Conservation (phyloP, 2,797 vertebrate species). For the Epinephelus awoara region DNA sequence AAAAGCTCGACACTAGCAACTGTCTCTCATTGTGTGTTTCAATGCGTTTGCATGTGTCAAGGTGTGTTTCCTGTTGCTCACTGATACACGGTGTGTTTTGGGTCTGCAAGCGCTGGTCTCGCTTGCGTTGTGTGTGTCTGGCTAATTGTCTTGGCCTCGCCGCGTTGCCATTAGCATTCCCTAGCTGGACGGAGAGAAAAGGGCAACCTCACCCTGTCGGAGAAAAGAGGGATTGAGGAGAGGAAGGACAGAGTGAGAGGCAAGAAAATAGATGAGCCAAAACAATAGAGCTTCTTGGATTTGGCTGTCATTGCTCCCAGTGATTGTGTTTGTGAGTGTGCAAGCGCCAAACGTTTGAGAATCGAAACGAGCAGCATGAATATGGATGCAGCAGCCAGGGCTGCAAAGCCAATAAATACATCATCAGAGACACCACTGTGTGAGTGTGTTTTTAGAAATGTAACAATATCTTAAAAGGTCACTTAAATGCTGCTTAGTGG, state of each 20-base stretch:
- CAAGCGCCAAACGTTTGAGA: conserved; percentile 1
- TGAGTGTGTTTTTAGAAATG: conserved; percentile 7
- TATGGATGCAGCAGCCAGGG: conserved; percentile 27
- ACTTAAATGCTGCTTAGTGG: neutral
- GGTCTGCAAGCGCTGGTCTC: neutral
- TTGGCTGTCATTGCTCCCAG: conserved; percentile 27
- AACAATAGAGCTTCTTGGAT: conserved; percentile 57
- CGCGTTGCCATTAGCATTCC: conserved; percentile 48
- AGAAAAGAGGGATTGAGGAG: conserved; percentile 47
- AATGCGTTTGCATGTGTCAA: neutral
- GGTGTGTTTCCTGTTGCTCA: conserved; percentile 21
- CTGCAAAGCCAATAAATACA: conserved; percentile 11
- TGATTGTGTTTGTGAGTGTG: conserved; percentile 27
- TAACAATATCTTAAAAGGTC: conserved; percentile 36
- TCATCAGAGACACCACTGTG: conserved; percentile 13
- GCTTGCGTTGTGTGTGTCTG: neutral
- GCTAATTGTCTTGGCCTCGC: conserved; percentile 52
- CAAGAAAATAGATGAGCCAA: conserved; percentile 45
- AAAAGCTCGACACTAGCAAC: conserved; percentile 10
- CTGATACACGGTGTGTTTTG: conserved; percentile 4
- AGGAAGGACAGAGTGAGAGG: conserved; percentile 19
- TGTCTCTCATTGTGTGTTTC: conserved; percentile 19
- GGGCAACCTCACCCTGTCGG: conserved; percentile 36
- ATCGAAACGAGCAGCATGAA: conserved; percentile 36
- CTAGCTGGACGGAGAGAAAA: conserved; percentile 54